phyloP scores from a whole-genome alignment of 2,113 vertebrate species.

The Malurus alboscapulatus region DNA sequence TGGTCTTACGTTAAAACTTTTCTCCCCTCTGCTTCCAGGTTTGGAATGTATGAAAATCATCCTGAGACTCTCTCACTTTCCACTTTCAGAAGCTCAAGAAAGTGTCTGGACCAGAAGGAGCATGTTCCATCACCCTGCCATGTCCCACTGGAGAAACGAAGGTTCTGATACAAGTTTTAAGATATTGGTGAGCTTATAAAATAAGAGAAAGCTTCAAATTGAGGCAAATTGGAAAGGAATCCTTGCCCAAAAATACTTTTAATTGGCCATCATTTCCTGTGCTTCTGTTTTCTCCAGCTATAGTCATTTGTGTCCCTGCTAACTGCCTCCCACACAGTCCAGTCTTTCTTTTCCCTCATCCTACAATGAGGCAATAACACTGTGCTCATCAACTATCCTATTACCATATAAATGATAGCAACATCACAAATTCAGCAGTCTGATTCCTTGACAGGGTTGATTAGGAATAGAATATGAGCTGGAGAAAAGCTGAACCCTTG shows the following conservation, averaged over 20 bases:
- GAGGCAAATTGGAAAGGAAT: neutral
- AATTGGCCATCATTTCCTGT: constrained; percentile 5
- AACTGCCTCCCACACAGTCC: constrained; percentile 14
- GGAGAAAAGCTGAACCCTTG: constrained; percentile 36
- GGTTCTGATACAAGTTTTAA: neutral
- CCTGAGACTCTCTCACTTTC: neutral
- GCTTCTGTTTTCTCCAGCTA: neutral
- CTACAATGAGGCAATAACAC: neutral
- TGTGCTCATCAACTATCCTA: constrained; percentile 28
- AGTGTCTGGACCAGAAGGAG: neutral
- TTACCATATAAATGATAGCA: constrained; percentile 59
- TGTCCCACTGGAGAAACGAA: fast-evolving
- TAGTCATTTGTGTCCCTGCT: neutral
- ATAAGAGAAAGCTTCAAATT: neutral
- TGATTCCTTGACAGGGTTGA: constrained; percentile 44
- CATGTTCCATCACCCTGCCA: neutral
- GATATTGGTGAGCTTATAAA: neutral
- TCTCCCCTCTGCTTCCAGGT: neutral
- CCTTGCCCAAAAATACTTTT: neutral
- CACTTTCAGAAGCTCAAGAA: neutral
- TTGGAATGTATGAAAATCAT: neutral
- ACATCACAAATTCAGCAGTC: constrained; percentile 35
- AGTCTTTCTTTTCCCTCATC: neutral
- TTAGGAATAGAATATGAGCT: constrained; percentile 53
- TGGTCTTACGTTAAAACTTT: neutral